Conservation (phyloP, 2,113 vertebrate species). For the Oxygymnocypris stewartii region DNA sequence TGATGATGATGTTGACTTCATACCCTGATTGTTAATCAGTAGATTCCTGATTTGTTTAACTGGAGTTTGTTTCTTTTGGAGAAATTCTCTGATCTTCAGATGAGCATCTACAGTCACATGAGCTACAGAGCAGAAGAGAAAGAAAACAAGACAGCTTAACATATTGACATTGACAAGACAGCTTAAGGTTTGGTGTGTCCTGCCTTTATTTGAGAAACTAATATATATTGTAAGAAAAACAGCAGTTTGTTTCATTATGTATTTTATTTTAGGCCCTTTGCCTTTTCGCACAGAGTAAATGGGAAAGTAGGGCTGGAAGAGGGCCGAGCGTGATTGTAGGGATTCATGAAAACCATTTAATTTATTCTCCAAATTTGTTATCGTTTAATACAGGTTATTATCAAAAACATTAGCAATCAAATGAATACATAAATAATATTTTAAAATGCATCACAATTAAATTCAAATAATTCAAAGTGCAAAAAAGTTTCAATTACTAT, state of each 20-base stretch:
- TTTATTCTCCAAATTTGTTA: too few species aligned
- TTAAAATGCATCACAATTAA: too few species aligned
- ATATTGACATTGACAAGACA: too few species aligned
- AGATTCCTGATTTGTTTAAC: constrained; percentile 66
- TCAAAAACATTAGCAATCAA: too few species aligned
- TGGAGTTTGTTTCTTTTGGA: constrained; percentile 61
- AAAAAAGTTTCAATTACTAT: too few species aligned
- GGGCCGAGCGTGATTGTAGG: too few species aligned
- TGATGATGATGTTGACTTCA: constrained; percentile 6
- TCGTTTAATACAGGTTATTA: too few species aligned
- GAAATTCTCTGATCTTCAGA: constrained; percentile 52
- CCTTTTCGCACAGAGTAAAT: background rate
- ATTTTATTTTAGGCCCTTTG: background rate
- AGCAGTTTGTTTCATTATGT: background rate
- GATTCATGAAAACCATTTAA: too few species aligned
- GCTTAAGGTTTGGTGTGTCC: background rate
- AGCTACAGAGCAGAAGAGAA: constrained; percentile 4
- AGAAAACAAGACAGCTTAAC: background rate
- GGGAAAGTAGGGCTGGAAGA: too few species aligned
- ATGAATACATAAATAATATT: too few species aligned
- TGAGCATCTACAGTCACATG: constrained; percentile 44
- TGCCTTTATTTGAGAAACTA: background rate
- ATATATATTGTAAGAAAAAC: background rate
- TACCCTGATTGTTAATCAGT: constrained; percentile 67
- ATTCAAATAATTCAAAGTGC: too few species aligned